These are phyloP conservation scores for Spinus olivaceus DNA, from an alignment of 2,797 vertebrate species.

Conservation along the genomic window DNA sequence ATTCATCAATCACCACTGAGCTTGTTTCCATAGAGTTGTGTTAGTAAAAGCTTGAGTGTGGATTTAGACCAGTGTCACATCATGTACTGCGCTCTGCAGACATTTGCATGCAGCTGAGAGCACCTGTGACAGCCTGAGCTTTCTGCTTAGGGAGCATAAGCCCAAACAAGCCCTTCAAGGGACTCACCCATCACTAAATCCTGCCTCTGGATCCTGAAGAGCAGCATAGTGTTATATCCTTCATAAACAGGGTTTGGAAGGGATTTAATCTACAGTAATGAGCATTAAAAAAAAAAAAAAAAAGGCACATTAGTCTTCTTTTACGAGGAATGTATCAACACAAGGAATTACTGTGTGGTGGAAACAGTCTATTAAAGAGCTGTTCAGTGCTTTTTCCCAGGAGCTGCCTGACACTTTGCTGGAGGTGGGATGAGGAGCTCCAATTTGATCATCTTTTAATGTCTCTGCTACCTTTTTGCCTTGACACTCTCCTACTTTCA, in stretches of 20 bases:
- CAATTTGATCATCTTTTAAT: neutral
- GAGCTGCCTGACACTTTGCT: neutral
- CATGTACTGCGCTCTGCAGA: rapidly evolving
- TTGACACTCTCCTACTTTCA: neutral
- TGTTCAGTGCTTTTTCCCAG: neutral
- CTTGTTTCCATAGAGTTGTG: constrained; percentile 52
- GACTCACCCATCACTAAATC: neutral
- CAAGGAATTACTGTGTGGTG: neutral
- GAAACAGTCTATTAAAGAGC: neutral
- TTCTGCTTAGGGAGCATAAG: neutral
- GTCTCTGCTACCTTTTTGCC: neutral
- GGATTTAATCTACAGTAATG: neutral
- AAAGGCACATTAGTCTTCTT: neutral
- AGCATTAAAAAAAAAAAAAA: neutral
- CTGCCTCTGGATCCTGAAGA: neutral
- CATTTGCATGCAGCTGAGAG: neutral
- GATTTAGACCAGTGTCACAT: neutral
- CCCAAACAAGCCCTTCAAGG: neutral
- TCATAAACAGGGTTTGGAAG: neutral
- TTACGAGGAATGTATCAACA: neutral
- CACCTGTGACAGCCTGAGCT: neutral
- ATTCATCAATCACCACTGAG: constrained; percentile 8
- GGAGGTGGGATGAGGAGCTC: neutral
- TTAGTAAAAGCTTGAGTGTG: neutral
- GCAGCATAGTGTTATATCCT: neutral